Conservation (phyloP, 2,797 vertebrate species). For the Microctenopoma steveboyesi region DNA sequence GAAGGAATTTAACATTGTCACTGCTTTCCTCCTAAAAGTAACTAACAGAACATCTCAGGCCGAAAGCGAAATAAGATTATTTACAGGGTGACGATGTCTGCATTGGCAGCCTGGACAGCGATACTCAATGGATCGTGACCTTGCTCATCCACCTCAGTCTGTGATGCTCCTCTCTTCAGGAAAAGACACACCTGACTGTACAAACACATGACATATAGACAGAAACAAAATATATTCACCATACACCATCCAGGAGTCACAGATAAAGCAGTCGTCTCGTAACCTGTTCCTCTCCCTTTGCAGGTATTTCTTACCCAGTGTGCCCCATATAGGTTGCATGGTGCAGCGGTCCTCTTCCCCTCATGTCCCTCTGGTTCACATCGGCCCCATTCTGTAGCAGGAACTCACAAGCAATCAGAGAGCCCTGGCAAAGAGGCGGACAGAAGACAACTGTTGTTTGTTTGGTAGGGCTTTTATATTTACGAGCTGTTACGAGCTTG, state of each 20-base stretch:
- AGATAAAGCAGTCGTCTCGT: not conserved
- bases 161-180: conserved; percentile 94
- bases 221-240: not conserved
- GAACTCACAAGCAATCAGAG: conserved; percentile 94
- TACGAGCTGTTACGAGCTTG: not conserved
- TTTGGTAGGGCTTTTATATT: not conserved
- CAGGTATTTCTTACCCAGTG: conserved; percentile 86
- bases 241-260: no score
- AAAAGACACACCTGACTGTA: conserved; percentile 96
- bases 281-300: not conserved
- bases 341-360: conserved; percentile 92
- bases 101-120: conserved; percentile 93
- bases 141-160: conserved; percentile 90
- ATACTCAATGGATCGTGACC: conserved; percentile 94
- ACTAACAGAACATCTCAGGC: no score
- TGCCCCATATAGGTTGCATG: conserved; percentile 93
- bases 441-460: not conserved
- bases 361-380: conserved; percentile 94
- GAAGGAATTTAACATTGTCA: no score
- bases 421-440: conserved; percentile 83
- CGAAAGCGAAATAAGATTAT: conserved; percentile 34
- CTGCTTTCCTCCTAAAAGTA: no score
- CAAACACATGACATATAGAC: conserved; percentile 6
- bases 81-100: conserved; percentile 98
- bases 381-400: conserved; percentile 96